A percentile compares a stretch with the other conserved stretches of the same genome.
phyloP scores from a whole-genome alignment of 1,140 invertebrate species.

The Plutomurus gul region DNA sequence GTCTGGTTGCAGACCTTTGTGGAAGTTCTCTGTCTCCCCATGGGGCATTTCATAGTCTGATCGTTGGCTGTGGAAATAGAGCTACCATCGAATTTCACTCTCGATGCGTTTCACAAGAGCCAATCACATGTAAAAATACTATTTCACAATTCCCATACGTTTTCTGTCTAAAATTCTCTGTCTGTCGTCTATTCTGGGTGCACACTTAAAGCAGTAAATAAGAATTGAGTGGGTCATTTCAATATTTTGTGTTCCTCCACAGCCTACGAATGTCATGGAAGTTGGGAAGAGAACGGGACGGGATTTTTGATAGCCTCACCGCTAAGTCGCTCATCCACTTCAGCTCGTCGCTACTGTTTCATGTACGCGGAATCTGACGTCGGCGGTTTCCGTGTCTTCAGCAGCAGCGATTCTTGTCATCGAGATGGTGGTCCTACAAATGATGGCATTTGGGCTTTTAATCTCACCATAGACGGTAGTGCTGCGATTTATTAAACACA shows the following conservation, averaged over 20 bases:
- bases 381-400: slow-evolving; percentile 61
- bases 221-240: too few relatives aligned
- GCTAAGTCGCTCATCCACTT: slow-evolving; percentile 61
- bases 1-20: slow-evolving; percentile 44
- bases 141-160: too few relatives aligned
- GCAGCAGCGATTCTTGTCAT: slow-evolving; percentile 64
- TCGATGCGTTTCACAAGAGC: slow-evolving; percentile 54
- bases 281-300: slow-evolving; percentile 70
- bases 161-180: too few relatives aligned
- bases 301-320: slow-evolving; percentile 67
- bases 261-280: slow-evolving; percentile 71
- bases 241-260: slow-evolving; percentile 53
- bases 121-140: slow-evolving; percentile 53
- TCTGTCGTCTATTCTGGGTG: too few relatives aligned
- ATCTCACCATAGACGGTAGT: slow-evolving; percentile 64
- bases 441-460: slow-evolving; percentile 61
- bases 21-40: background rate
- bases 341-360: slow-evolving; percentile 67
- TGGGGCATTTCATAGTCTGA: slow-evolving; percentile 46
- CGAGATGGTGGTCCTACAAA: slow-evolving; percentile 58
- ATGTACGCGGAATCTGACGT: slow-evolving; percentile 61
- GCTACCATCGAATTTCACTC: slow-evolving; percentile 56
- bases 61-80: slow-evolving; percentile 55
- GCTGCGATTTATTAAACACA: too few relatives aligned
- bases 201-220: too few relatives aligned